These are phyloP conservation scores for Orthosia gracilis DNA, from an alignment of 2,888 invertebrate species.

Conservation along the genomic window DNA sequence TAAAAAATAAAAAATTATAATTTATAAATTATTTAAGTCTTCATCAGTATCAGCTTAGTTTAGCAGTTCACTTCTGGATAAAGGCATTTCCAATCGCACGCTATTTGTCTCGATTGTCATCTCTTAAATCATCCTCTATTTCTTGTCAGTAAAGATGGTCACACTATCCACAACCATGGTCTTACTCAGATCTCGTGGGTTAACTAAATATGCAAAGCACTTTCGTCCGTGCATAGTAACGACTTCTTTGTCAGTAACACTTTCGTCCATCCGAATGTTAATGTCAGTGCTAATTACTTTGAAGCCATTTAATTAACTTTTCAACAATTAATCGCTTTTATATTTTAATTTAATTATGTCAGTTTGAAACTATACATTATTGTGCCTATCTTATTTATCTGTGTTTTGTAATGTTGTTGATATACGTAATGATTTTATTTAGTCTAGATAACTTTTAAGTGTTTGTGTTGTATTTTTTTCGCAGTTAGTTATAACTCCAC, in stretches of 20 bases:
- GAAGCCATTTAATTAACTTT: slow-evolving; percentile 58
- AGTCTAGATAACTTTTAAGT: not conserved
- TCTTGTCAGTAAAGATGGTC: too few species aligned
- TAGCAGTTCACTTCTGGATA: too few species aligned
- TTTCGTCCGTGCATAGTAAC: slow-evolving; percentile 63
- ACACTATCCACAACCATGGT: not conserved
- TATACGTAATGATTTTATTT: not conserved
- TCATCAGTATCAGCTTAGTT: too few species aligned
- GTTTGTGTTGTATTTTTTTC: too few species aligned
- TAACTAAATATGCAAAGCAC: slow-evolving; percentile 56
- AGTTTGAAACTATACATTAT: slow-evolving; percentile 7
- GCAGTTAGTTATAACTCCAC: not conserved
- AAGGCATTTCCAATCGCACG: too few species aligned
- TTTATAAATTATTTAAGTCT: too few species aligned
- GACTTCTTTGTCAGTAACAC: slow-evolving; percentile 51
- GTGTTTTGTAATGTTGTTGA: slow-evolving; percentile 1
- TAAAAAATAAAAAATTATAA: too few species aligned
- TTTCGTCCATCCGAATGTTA: slow-evolving; percentile 61
- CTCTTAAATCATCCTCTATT: too few species aligned
- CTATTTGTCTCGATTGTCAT: too few species aligned
- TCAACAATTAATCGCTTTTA: slow-evolving; percentile 38
- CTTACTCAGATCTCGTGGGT: slow-evolving; percentile 21
- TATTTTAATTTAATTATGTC: slow-evolving; percentile 44
- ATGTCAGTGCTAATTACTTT: slow-evolving; percentile 64
- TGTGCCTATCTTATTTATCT: not conserved